Evolutionary conservation across 2,113 vertebrate species (phyloP).

Genomic region (Nycticebus coucang): DNA sequence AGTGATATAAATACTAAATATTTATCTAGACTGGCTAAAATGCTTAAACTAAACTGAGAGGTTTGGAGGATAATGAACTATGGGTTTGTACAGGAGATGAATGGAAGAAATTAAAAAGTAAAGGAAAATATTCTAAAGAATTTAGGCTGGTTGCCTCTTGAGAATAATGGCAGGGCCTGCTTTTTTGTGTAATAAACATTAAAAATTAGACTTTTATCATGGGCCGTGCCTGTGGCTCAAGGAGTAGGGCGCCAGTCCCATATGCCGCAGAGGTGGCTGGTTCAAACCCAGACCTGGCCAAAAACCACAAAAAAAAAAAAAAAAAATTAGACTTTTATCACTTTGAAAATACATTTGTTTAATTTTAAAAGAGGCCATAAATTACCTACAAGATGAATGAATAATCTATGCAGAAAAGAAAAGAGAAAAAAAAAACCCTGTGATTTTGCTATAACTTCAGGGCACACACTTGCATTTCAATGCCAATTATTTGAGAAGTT

Average conservation of each 20-base stretch:
- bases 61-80: background rate
- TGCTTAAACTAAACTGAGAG: background rate
- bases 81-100: background rate
- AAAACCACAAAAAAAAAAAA: too few species aligned
- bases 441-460: background rate
- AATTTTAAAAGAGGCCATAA: background rate
- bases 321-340: background rate
- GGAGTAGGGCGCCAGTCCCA: too few species aligned
- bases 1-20: background rate
- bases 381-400: background rate
- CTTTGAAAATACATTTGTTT: background rate
- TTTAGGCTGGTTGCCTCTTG: background rate
- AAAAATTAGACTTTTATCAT: too few species aligned
- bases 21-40: background rate
- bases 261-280: too few species aligned
- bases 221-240: too few species aligned
- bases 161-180: background rate
- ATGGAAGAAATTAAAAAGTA: background rate
- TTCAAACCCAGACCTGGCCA: too few species aligned
- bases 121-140: constrained; percentile 39
- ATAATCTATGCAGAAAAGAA: background rate
- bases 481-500: background rate
- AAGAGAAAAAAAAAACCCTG: background rate
- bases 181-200: background rate
- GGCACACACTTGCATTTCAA: background rate